A percentile compares a stretch with the other conserved stretches of the same genome.
These are phyloP conservation scores for Scaptomyza graminum DNA, from an alignment of 1,140 invertebrate genomes.

Conservation along the genomic window DNA sequence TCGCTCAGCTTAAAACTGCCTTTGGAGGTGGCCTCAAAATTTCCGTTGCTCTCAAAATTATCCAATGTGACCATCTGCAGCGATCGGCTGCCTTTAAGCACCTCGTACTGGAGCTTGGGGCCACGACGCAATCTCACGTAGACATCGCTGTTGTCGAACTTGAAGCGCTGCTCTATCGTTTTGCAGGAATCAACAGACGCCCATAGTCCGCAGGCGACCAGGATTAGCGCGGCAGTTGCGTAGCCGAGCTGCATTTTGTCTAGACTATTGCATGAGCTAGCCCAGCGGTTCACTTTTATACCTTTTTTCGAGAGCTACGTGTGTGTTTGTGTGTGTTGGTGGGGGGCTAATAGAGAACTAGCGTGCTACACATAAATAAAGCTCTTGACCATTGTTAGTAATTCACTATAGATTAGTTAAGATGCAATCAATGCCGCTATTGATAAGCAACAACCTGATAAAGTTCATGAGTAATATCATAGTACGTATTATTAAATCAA, in stretches of 20 bases:
- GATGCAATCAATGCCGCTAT: slow-evolving; percentile 29
- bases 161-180: slow-evolving; percentile 67
- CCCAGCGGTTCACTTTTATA: slow-evolving; percentile 14
- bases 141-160: slow-evolving; percentile 69
- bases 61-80: slow-evolving; percentile 72
- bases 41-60: slow-evolving; percentile 62
- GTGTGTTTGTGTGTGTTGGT: too few species aligned
- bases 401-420: slow-evolving; percentile 5
- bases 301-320: neutral
- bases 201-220: slow-evolving; percentile 43
- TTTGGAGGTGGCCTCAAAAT: slow-evolving; percentile 45
- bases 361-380: slow-evolving; percentile 53
- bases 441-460: slow-evolving; percentile 31
- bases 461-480: slow-evolving; percentile 14
- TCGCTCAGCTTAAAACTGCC: slow-evolving; percentile 57
- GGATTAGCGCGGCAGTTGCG: slow-evolving; percentile 19
- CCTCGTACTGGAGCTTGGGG: slow-evolving; percentile 65
- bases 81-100: slow-evolving; percentile 65
- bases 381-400: slow-evolving; percentile 50
- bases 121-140: slow-evolving; percentile 67
- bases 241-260: slow-evolving; percentile 38
- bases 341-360: neutral
- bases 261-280: slow-evolving; percentile 7
- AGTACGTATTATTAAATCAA: neutral
- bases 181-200: slow-evolving; percentile 25